These are phyloP conservation scores for Brachionus calyciflorus DNA, from an alignment of 1,140 invertebrate species.

Conservation along the genomic window DNA sequence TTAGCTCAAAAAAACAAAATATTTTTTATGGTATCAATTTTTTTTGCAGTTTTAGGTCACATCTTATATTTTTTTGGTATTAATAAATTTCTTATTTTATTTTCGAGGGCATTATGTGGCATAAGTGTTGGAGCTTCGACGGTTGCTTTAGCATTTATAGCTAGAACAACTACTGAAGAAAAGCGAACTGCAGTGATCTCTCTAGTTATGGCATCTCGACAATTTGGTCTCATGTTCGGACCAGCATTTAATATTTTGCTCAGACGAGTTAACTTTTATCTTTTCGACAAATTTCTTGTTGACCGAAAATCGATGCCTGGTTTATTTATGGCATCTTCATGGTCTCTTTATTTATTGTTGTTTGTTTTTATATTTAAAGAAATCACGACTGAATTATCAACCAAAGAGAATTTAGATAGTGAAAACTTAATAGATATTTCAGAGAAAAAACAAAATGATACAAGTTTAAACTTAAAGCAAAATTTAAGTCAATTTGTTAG, in stretches of 20 bases:
- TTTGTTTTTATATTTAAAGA: conserved; percentile 24
- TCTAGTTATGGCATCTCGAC: conserved; percentile 48
- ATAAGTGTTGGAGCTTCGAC: conserved; percentile 33
- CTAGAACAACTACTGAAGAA: conserved; percentile 48
- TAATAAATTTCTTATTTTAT: conserved; percentile 48
- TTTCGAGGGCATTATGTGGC: conserved; percentile 49
- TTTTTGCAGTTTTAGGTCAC: conserved; percentile 49
- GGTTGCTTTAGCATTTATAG: conserved; percentile 49
- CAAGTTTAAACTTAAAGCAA: neutral
- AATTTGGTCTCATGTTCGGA: conserved; percentile 51
- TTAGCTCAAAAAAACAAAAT: conserved; percentile 47
- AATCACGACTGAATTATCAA: neutral
- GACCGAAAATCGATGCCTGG: conserved; percentile 22
- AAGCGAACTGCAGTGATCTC: conserved; percentile 50
- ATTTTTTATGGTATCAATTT: conserved; percentile 49
- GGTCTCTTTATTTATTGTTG: conserved; percentile 6
- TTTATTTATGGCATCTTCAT: conserved; percentile 35
- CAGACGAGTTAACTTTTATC: conserved; percentile 48
- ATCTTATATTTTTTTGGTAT: conserved; percentile 50
- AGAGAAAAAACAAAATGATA: neutral
- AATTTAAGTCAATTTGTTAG: conserved; percentile 47
- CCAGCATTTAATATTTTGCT: conserved; percentile 51
- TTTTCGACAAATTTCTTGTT: conserved; percentile 42
- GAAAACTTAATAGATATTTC: conserved; percentile 21
- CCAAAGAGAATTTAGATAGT: conserved; percentile 14